These are phyloP conservation scores for Balaeniceps rex DNA, from an alignment of 2,113 vertebrate species.

Conservation along the genomic window DNA sequence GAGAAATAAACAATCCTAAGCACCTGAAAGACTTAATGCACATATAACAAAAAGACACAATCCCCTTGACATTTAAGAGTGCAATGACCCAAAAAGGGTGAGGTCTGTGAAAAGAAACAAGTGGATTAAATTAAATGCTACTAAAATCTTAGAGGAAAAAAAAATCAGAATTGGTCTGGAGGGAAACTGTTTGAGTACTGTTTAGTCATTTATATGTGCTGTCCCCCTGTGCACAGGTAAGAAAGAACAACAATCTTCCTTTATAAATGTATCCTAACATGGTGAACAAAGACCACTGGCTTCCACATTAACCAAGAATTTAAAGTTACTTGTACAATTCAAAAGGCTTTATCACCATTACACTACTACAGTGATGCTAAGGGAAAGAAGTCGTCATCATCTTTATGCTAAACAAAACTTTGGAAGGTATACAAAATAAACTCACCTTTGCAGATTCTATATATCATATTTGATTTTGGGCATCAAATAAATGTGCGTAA, in stretches of 20 bases:
- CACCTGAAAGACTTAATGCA: conserved; percentile 6
- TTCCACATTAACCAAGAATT: neutral
- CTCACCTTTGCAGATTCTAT: neutral
- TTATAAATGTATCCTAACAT: neutral
- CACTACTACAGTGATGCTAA: neutral
- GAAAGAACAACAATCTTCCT: neutral
- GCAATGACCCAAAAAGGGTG: neutral
- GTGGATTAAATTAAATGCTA: neutral
- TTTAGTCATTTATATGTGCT: neutral
- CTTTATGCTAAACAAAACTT: neutral
- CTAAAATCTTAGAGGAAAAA: neutral
- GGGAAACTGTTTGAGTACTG: neutral
- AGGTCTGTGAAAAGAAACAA: neutral
- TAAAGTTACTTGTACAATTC: neutral
- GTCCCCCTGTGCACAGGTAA: neutral
- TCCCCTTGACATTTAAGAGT: neutral
- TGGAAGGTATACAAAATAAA: neutral
- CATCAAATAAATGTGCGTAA: neutral
- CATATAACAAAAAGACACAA: neutral
- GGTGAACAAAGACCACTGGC: neutral
- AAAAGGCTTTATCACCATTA: neutral
- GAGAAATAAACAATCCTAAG: conserved; percentile 25
- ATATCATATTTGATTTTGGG: neutral
- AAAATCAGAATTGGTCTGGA: neutral
- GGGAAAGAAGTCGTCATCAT: neutral